A percentile compares a stretch with the other conserved stretches of the same genome.
Conservation (phyloP, 2,797 vertebrate species). For the Periophthalmus magnuspinnatus region DNA sequence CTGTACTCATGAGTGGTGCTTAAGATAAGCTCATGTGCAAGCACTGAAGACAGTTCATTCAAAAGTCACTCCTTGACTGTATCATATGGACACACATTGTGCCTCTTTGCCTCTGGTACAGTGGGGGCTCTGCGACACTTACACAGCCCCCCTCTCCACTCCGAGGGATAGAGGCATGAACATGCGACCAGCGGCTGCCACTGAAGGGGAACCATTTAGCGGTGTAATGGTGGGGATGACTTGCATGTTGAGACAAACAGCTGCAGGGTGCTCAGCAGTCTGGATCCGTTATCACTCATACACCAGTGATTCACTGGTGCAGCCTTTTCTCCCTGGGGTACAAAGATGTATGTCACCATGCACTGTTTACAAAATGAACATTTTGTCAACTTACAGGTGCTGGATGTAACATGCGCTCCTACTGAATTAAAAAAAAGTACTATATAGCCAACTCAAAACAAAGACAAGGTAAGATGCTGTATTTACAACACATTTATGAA, state of each 20-base stretch:
- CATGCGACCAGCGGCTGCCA: constrained; percentile 67
- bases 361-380: constrained; percentile 39
- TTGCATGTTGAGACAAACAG: constrained; percentile 78
- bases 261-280: constrained; percentile 75
- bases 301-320: constrained; percentile 64
- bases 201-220: constrained; percentile 74
- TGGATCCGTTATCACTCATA: constrained; percentile 73
- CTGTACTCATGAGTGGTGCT: constrained; percentile 31
- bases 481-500: too few relatives aligned
- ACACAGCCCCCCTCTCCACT: constrained; percentile 22
- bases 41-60: constrained; percentile 32
- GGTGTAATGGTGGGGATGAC: constrained; percentile 73
- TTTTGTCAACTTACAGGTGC: constrained; percentile 32
- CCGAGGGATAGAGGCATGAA: constrained; percentile 58
- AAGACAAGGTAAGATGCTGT: not conserved
- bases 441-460: not conserved
- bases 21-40: constrained; percentile 26
- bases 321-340: constrained; percentile 51
- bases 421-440: not conserved
- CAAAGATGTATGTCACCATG: constrained; percentile 46
- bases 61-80: constrained; percentile 17
- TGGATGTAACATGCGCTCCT: not conserved
- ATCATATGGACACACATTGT: constrained; percentile 45
- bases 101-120: constrained; percentile 45
- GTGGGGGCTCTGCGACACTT: constrained; percentile 51